Evolutionary conservation across 2,888 invertebrate genomes (phyloP), one percentile per base, ranked within the genome.

Genomic region (Drosophila setosimentum): DNA sequence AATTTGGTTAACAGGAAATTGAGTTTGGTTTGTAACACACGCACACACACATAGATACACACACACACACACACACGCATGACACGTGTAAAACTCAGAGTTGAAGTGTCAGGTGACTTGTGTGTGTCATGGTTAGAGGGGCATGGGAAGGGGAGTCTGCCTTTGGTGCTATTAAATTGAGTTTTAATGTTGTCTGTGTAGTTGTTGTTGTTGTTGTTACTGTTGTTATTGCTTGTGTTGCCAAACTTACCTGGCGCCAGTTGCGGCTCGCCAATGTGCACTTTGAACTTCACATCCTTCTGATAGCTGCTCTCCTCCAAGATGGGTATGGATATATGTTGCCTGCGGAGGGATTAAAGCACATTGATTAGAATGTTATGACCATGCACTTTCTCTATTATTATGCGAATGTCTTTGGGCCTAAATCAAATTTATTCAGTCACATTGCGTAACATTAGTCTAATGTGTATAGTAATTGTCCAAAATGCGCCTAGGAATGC

Each of bases 241-340:
- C 13, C 29, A 57, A 62, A 80, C 86, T 95, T 95, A 98, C 98
- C 97, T 94, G 97, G 97, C 84, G 97, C 95, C 92, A 97, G 95
- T 91, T 96, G 95, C 18, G 99, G 99, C 83, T 97, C 97, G 11
- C 97, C 98, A 32, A 99, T 94, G 92, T 98, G 97, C 18, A 99
- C 96, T 93, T 96, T 98, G 93, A 99, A 98, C 29, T 97, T 95
- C 37, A 98, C 98, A 92, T 98, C 97, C 93, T 99, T 98, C 93
- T 99, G 99, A 93, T 99, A 99, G 92, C 98, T 98, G 94, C 99
- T 99, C 92, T 99, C 98, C 94, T 99, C 99, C 81, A 97, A 95
- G 77, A 99, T 98, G 87, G 96, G 96, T 78, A 99, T 94, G 58
- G 95, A 95, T 91, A 99, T 97, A 91, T 94, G 94, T 94, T 98